Evolutionary conservation across 2,888 invertebrate species (phyloP).

Genomic region (Acholoe squamosa): DNA sequence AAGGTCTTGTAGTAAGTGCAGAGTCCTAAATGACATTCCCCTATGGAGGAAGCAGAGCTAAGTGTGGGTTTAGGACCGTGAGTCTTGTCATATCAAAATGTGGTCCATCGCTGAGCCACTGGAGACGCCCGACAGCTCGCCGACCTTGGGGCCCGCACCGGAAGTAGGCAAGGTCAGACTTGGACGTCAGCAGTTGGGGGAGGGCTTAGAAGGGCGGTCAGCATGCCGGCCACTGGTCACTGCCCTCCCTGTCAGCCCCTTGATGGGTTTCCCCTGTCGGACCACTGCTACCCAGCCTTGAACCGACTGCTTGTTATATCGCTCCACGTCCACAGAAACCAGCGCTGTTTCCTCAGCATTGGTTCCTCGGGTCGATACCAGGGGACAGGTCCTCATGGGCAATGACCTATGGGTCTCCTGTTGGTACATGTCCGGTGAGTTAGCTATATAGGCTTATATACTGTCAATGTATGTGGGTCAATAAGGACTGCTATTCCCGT

Average conservation of each 20-base stretch:
- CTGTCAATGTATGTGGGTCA: too few species aligned
- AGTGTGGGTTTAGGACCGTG: neutral
- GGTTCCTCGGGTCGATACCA: neutral
- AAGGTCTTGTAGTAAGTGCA: slow-evolving; percentile 1
- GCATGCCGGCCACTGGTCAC: slow-evolving; percentile 3
- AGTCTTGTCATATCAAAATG: slow-evolving; percentile 19
- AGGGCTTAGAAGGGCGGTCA: slow-evolving; percentile 18
- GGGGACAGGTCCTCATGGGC: neutral
- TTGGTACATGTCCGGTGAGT: neutral
- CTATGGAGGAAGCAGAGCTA: neutral
- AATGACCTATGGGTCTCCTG: neutral
- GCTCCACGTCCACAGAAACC: neutral
- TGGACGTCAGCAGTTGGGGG: neutral
- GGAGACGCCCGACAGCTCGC: neutral
- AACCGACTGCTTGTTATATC: slow-evolving; percentile 8
- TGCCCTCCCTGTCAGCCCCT: neutral
- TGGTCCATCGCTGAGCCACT: neutral
- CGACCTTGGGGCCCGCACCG: neutral
- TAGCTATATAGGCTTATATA: too few species aligned
- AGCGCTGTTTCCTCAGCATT: neutral
- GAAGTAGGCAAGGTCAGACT: neutral
- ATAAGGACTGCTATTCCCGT: too few species aligned
- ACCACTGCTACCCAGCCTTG: neutral
- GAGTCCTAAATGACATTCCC: neutral
- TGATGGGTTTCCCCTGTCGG: slow-evolving; percentile 20